phyloP scores from a whole-genome alignment of 2,797 vertebrate genomes.

The Morelia viridis region DNA sequence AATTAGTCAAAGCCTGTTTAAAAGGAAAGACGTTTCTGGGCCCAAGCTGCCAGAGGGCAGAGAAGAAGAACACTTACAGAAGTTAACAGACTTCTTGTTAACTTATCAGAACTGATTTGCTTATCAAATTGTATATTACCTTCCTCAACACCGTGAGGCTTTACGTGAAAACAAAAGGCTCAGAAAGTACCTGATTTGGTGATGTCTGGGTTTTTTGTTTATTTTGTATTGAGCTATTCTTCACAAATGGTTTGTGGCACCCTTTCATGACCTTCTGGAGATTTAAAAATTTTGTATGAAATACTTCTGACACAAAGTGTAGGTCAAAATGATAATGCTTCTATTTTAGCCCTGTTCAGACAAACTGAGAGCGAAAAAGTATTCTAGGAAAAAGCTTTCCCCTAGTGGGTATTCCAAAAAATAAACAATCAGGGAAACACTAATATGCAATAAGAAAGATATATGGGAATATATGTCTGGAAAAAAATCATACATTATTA shows the following conservation, averaged over 20 bases:
- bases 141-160: constrained; percentile 54
- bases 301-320: background rate
- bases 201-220: background rate
- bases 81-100: constrained; percentile 58
- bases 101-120: constrained; percentile 60
- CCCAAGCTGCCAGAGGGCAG: constrained; percentile 80
- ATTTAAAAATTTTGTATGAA: constrained; percentile 29
- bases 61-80: constrained; percentile 67
- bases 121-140: constrained; percentile 31
- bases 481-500: background rate
- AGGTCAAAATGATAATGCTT: background rate
- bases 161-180: constrained; percentile 50
- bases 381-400: background rate
- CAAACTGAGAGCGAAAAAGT: background rate
- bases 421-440: background rate
- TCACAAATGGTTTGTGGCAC: constrained; percentile 37
- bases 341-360: background rate
- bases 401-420: background rate
- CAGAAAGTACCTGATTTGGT: constrained; percentile 49
- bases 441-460: background rate
- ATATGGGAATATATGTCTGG: background rate
- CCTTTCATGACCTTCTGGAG: background rate
- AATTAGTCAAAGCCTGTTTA: constrained; percentile 85
- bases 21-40: constrained; percentile 87
- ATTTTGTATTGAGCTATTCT: background rate